Evolutionary conservation across 2,797 vertebrate genomes (phyloP).

Genomic region (Tympanoctomys barrerae): DNA sequence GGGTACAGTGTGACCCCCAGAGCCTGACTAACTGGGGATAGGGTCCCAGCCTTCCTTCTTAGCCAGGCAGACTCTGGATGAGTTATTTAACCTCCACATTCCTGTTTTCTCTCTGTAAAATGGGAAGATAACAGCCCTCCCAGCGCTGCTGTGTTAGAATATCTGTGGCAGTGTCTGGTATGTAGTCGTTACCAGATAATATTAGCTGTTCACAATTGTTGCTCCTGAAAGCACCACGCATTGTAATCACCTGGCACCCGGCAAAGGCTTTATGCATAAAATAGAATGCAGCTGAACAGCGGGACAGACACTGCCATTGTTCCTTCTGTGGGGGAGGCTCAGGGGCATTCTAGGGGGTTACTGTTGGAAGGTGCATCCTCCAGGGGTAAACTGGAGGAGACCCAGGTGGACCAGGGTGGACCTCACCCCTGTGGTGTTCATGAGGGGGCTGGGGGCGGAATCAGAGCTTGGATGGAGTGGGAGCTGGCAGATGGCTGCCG

Average conservation of each 20-base stretch:
- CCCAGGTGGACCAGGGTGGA: background rate
- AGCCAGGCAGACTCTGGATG: background rate
- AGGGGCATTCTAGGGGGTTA: background rate
- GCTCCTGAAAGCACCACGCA: background rate
- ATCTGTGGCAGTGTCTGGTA: background rate
- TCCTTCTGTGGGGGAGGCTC: background rate
- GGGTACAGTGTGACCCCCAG: background rate
- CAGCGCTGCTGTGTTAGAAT: background rate
- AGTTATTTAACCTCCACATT: background rate
- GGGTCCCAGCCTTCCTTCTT: background rate
- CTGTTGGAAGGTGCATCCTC: background rate
- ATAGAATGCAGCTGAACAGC: background rate
- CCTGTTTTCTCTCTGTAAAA: background rate
- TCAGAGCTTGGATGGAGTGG: background rate
- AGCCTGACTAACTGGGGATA: background rate
- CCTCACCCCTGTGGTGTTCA: background rate
- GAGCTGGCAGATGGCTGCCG: background rate
- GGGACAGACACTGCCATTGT: background rate
- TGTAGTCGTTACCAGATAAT: background rate
- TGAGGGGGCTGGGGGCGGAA: background rate
- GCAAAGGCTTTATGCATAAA: background rate
- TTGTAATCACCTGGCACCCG: background rate
- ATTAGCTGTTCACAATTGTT: background rate
- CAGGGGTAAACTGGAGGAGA: background rate
- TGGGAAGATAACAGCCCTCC: background rate